Percentiles rank a stretch among this genome's conserved stretches.
These are phyloP conservation scores for Calephelis virginiensis DNA, from an alignment of 1,140 invertebrate genomes.

Conservation along the genomic window DNA sequence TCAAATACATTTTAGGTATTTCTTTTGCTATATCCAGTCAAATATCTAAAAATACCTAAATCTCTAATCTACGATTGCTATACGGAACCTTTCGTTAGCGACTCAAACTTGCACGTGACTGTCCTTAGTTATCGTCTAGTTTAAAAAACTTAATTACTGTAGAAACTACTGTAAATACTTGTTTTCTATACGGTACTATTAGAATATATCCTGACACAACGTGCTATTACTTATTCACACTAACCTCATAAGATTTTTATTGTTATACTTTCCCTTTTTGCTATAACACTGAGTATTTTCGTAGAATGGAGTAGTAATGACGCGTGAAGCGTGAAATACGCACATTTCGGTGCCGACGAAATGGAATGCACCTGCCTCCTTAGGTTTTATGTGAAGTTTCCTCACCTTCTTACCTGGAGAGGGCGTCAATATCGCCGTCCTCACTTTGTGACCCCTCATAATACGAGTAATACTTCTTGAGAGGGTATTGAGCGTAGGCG, in stretches of 20 bases:
- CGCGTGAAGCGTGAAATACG: constrained; percentile 71
- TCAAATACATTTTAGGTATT: too few relatives aligned
- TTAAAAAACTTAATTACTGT: too few relatives aligned
- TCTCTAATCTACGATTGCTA: too few relatives aligned
- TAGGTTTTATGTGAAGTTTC: constrained; percentile 74
- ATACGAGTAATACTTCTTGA: constrained; percentile 72
- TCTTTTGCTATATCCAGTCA: too few relatives aligned
- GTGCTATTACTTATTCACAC: constrained; percentile 35
- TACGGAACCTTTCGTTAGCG: too few relatives aligned
- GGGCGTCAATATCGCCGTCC: constrained; percentile 71
- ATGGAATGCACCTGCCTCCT: constrained; percentile 75
- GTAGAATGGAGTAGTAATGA: constrained; percentile 62
- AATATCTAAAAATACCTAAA: too few relatives aligned
- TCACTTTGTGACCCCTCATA: constrained; percentile 76
- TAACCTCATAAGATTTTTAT: constrained; percentile 62
- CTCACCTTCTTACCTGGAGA: constrained; percentile 67
- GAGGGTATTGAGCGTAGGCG: constrained; percentile 63
- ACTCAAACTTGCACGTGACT: too few relatives aligned
- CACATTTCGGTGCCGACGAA: constrained; percentile 66
- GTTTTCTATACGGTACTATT: too few relatives aligned
- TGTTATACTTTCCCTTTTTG: constrained; percentile 63
- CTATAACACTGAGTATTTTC: constrained; percentile 51
- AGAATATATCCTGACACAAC: neutral
- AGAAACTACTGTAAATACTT: too few relatives aligned
- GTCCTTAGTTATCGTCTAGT: too few relatives aligned